Evolutionary conservation across 2,113 vertebrate species (phyloP).

Genomic region (Ibidorhyncha struthersii): DNA sequence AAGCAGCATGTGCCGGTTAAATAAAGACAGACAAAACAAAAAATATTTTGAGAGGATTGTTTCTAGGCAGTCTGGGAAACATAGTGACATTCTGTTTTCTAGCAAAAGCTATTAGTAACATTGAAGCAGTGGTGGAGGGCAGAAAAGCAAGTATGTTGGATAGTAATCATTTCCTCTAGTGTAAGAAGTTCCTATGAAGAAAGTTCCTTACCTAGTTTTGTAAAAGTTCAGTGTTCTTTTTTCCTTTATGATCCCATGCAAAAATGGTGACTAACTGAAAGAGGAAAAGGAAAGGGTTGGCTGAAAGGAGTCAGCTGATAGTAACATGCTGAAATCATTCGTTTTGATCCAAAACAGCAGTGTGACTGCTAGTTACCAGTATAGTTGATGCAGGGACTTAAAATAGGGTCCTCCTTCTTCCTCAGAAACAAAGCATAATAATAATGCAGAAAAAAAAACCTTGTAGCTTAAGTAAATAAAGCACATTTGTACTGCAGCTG

Average conservation of each 20-base stretch:
- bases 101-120: background rate
- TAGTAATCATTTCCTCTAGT: background rate
- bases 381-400: background rate
- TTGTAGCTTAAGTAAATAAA: background rate
- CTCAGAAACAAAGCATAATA: background rate
- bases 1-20: background rate
- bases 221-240: background rate
- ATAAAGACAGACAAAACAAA: background rate
- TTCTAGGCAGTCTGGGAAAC: background rate
- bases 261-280: background rate
- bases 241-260: rapidly evolving
- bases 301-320: background rate
- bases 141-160: background rate
- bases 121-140: background rate
- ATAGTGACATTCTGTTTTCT: background rate
- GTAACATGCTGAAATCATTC: background rate
- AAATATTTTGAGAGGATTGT: background rate
- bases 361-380: background rate
- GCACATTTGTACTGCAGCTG: background rate
- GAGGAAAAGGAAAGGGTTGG: background rate
- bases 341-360: background rate
- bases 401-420: background rate
- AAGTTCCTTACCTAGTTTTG: background rate
- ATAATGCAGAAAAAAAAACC: background rate
- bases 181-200: background rate